Base-by-base conservation (phyloP, 2,797 vertebrate genomes). In the Apodemus agrarius region DNA sequence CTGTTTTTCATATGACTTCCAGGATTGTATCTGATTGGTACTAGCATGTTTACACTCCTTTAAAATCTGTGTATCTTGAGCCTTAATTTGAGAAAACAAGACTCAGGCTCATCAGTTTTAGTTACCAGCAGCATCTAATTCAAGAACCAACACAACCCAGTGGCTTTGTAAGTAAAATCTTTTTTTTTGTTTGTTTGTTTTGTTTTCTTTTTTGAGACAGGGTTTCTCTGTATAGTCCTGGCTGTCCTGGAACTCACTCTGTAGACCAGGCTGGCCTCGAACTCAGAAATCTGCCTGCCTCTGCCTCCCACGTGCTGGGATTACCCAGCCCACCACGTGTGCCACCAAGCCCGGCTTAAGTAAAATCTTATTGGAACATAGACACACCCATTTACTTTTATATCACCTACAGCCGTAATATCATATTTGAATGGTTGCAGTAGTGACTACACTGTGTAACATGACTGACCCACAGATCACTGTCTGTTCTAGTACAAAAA, bases 121-220 rank as follows among this genome's bases (percentile, higher is more conserved):
- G 0, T 13, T 37, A 43, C 26, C 26, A 91, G 74, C 6, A 69
- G 31, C 26, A 14, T 63, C 49, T 31, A 75, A 8, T 26, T 74
- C 6, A 69, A 76, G 46, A 81, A 59, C 76, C 75, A 76, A 12
- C 59, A 65, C 26, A 22, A 37, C 59, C 67, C 59, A 37, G 57
- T 85, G 46, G 9, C 78, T 89, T 75, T 89, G 12, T 40, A 61
- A 92, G 49, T 92, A 94, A 94, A 96, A 29, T 63, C 85, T 92
- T n/a, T n/a, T n/a, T n/a, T n/a, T n/a, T n/a, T n/a, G n/a, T n/a
- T n/a, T n/a, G n/a, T n/a, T n/a, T n/a, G n/a, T n/a, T n/a, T n/a
- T n/a, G n/a, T n/a, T n/a, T n/a, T n/a, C n/a, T n/a, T n/a, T n/a
- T n/a, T n/a, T n/a, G n/a, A n/a, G n/a, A n/a, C n/a, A n/a, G n/a